A percentile compares a stretch with the other conserved stretches of the same genome.
These are phyloP conservation scores for Mesocricetus auratus DNA, from an alignment of 2,113 vertebrate species.

Conservation along the genomic window DNA sequence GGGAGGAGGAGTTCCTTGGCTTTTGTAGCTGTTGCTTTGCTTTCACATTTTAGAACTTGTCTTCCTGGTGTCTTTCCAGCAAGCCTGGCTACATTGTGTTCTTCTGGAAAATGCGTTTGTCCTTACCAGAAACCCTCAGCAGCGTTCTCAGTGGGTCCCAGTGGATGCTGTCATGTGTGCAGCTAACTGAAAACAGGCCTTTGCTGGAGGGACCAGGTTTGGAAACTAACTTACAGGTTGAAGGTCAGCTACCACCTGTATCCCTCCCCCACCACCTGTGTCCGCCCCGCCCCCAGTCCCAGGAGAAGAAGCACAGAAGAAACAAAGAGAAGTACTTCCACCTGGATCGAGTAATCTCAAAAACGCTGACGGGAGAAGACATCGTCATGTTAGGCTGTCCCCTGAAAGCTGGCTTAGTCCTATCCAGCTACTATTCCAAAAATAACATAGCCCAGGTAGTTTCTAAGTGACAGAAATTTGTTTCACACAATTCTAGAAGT, in stretches of 20 bases:
- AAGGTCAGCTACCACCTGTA: constrained; percentile 14
- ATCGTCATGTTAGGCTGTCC: neutral
- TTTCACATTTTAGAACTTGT: constrained; percentile 13
- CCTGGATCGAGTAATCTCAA: neutral
- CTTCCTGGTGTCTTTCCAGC: constrained; percentile 46
- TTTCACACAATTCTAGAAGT: neutral
- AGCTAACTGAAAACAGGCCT: constrained; percentile 79
- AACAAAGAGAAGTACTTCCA: neutral
- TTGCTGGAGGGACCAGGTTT: constrained; percentile 73
- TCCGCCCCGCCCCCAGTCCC: constrained; percentile 54
- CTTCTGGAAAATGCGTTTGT: constrained; percentile 25
- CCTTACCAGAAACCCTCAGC: constrained; percentile 7
- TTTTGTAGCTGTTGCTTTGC: neutral
- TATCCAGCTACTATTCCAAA: neutral
- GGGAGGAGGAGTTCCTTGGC: neutral
- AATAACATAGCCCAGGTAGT: neutral
- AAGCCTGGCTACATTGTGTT: constrained; percentile 39
- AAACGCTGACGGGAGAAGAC: neutral
- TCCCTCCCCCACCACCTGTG: constrained; percentile 27
- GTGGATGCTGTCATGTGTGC: constrained; percentile 57
- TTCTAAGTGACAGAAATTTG: neutral
- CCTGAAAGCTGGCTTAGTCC: neutral
- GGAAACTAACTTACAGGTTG: constrained; percentile 72
- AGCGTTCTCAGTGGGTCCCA: neutral
- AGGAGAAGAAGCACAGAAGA: constrained; percentile 58